A percentile compares a stretch with the other conserved stretches of the same genome.
Conservation (phyloP, 2,113 vertebrate species). For the Pachyramphus minor region DNA sequence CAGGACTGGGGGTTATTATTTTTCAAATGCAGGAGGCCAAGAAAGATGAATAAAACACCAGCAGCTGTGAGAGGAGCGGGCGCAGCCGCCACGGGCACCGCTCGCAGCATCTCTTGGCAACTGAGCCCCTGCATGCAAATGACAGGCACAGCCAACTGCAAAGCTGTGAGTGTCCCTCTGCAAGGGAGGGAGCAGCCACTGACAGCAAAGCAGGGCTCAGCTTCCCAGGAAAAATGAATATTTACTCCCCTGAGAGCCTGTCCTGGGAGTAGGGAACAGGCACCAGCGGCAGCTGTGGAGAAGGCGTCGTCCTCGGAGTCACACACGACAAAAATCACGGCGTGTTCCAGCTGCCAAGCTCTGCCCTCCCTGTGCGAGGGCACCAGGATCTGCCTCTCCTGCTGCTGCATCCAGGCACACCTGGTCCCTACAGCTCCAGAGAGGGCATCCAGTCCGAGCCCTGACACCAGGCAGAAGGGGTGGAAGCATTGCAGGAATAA, state of each 20-base stretch:
- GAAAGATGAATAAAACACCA: not conserved
- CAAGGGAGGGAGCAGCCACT: not conserved
- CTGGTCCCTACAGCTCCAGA: fast-evolving
- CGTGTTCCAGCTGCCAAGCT: fast-evolving
- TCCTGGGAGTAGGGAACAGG: not conserved
- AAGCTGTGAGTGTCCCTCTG: conserved; percentile 10
- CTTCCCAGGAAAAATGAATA: not conserved
- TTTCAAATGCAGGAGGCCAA: not conserved
- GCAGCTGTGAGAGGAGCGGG: not conserved
- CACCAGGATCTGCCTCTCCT: not conserved
- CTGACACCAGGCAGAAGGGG: not conserved
- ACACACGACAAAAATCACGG: fast-evolving
- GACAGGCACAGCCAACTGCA: not conserved
- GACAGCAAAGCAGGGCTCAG: not conserved
- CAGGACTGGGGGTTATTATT: not conserved
- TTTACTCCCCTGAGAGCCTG: fast-evolving
- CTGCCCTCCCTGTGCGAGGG: not conserved
- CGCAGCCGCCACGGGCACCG: not conserved
- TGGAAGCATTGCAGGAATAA: not conserved
- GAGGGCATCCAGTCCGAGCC: fast-evolving
- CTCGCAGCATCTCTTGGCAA: conserved; percentile 54
- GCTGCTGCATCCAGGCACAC: not conserved
- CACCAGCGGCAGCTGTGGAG: not conserved
- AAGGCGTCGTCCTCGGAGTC: not conserved
- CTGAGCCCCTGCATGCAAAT: conserved; percentile 55